Conservation (phyloP, 1,140 invertebrate species). For the Drosophila busckii region DNA sequence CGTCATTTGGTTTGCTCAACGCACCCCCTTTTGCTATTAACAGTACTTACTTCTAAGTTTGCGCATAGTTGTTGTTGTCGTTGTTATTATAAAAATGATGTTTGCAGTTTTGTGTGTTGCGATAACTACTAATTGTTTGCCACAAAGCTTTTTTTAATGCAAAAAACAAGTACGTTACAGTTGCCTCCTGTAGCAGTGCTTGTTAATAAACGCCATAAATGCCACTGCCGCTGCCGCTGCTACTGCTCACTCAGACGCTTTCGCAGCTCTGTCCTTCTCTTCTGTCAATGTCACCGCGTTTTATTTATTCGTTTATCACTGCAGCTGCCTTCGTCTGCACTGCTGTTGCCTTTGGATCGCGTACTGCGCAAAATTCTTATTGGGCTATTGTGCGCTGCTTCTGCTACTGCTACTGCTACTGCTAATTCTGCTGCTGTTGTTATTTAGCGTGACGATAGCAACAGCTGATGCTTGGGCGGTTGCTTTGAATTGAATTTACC, state of each 20-base stretch:
- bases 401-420: no score
- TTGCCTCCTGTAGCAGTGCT: slow-evolving; percentile 40
- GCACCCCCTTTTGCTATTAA: no score
- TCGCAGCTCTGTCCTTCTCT: background rate
- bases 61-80: no score
- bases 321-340: slow-evolving; percentile 34
- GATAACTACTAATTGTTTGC: background rate
- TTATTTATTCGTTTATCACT: slow-evolving; percentile 1
- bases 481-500: slow-evolving; percentile 5
- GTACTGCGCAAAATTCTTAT: slow-evolving; percentile 58
- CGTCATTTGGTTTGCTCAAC: no score
- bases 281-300: slow-evolving; percentile 5
- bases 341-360: slow-evolving; percentile 38
- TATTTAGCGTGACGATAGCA: background rate
- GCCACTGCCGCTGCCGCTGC: no score
- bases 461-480: slow-evolving; percentile 17
- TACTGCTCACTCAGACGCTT: background rate
- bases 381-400: slow-evolving; percentile 31
- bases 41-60: no score
- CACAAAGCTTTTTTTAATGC: slow-evolving; percentile 13
- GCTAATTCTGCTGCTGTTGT: no score
- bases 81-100: background rate
- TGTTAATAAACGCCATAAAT: slow-evolving; percentile 47
- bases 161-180: slow-evolving; percentile 54
- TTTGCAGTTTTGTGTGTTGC: slow-evolving; percentile 3